Conservation (phyloP, 2,888 invertebrate genomes). For the Parthenolecanium corni region DNA sequence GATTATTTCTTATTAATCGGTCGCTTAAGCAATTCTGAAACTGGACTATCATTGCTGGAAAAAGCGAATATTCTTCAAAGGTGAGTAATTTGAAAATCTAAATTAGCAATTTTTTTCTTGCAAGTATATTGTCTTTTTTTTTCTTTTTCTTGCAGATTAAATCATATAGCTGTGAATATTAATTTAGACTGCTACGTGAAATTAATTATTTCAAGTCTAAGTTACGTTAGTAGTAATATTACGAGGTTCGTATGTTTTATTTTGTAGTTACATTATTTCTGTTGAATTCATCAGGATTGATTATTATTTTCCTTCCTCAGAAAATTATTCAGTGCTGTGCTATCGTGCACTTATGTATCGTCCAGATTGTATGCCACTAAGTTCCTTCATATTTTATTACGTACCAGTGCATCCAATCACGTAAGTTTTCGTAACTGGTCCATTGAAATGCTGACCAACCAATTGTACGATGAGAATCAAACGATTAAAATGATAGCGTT, state of each 20-base stretch:
- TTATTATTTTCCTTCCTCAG: conserved; percentile 36
- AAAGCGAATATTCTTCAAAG: conserved; percentile 30
- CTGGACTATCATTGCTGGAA: conserved; percentile 53
- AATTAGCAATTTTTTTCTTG: too few species aligned
- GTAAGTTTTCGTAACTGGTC: conserved; percentile 56
- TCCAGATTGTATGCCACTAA: conserved; percentile 78
- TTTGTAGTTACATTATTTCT: too few species aligned
- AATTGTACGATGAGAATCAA: conserved; percentile 71
- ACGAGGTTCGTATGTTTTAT: conserved; percentile 47
- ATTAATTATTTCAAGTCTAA: conserved; percentile 79
- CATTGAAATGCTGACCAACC: conserved; percentile 67
- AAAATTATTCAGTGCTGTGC: conserved; percentile 44
- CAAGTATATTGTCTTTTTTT: not conserved
- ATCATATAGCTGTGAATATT: conserved; percentile 40
- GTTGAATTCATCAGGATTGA: too few species aligned
- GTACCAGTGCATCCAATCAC: conserved; percentile 59
- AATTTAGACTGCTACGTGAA: conserved; percentile 89
- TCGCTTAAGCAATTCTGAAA: conserved; percentile 60
- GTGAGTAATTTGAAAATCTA: conserved; percentile 11
- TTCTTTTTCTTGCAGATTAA: conserved; percentile 16
- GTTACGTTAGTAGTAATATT: conserved; percentile 63
- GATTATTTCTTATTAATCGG: conserved; percentile 91
- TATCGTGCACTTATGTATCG: conserved; percentile 44
- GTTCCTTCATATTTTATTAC: conserved; percentile 72
- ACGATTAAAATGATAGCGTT: conserved; percentile 70